Percentiles rank a stretch among this genome's conserved stretches.
Conservation (phyloP, 2,797 vertebrate genomes). For the Chaenodraco wilsoni region DNA sequence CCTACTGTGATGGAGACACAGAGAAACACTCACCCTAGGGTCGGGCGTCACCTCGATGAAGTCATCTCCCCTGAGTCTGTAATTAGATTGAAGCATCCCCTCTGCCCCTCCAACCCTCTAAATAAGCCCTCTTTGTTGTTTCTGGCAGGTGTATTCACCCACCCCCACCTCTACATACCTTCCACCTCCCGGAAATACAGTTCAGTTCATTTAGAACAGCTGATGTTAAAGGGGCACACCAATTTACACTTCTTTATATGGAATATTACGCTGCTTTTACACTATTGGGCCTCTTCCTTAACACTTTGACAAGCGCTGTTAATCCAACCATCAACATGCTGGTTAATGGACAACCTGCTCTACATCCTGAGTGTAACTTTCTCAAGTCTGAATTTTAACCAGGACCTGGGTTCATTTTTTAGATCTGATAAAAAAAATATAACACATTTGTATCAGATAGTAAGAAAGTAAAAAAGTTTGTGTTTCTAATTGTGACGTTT, state of each 20-base stretch:
- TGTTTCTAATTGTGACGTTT: too few species aligned
- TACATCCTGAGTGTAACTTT: background rate
- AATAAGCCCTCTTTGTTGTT: conserved; percentile 63
- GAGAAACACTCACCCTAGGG: conserved; percentile 50
- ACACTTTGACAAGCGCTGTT: background rate
- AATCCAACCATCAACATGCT: background rate
- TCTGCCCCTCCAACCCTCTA: conserved; percentile 28
- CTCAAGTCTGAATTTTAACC: background rate
- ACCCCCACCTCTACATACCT: background rate
- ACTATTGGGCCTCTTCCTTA: background rate
- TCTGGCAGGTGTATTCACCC: conserved; percentile 62
- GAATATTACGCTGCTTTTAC: background rate
- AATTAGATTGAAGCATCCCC: conserved; percentile 71
- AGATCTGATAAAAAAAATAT: too few species aligned
- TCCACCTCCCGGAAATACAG: conserved; percentile 25
- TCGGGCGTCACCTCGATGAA: conserved; percentile 65
- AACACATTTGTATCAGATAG: too few species aligned
- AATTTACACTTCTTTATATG: background rate
- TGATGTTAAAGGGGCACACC: conserved; percentile 21
- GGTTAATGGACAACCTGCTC: background rate
- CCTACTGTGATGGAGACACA: conserved; percentile 44
- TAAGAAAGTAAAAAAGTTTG: too few species aligned
- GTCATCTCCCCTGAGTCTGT: conserved; percentile 75
- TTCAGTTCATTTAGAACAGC: conserved; percentile 21
- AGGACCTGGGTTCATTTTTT: background rate